phyloP scores from a whole-genome alignment of 2,113 vertebrate species.

The Gallinago undulata region DNA sequence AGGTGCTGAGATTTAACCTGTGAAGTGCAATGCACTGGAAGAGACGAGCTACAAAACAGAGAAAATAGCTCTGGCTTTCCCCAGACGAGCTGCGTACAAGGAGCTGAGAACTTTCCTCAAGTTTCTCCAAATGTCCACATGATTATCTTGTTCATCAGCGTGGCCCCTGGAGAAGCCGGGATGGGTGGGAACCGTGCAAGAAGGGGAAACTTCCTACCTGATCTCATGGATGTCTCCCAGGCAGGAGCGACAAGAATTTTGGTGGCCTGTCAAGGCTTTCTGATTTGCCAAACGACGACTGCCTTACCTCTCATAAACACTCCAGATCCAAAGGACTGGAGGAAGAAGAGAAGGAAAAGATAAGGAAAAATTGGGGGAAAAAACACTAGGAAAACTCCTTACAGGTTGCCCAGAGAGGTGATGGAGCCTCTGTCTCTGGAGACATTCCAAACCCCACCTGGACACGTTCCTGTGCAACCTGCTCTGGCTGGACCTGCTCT shows the following conservation, averaged over 20 bases:
- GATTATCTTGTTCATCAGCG: neutral
- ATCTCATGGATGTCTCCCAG: neutral
- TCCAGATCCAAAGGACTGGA: neutral
- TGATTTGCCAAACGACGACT: neutral
- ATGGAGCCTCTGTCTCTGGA: no score
- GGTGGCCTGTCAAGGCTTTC: neutral
- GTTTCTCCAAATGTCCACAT: neutral
- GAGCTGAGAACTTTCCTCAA: neutral
- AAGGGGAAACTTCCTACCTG: neutral
- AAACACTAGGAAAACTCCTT: neutral
- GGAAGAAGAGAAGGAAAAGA: neutral
- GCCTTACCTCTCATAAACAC: neutral
- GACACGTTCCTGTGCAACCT: no score
- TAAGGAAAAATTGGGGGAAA: neutral
- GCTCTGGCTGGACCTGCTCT: no score
- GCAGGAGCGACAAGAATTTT: rapidly evolving
- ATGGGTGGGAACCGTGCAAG: neutral
- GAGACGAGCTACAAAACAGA: neutral
- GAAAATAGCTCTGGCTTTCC: neutral
- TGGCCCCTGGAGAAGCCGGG: neutral
- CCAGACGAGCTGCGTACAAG: neutral
- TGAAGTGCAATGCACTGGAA: rapidly evolving
- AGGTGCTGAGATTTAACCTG: neutral
- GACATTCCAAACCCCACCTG: no score
- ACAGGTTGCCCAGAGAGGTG: no score